Evolutionary conservation across 2,888 invertebrate species (phyloP).

Genomic region (Leucoma salicis): DNA sequence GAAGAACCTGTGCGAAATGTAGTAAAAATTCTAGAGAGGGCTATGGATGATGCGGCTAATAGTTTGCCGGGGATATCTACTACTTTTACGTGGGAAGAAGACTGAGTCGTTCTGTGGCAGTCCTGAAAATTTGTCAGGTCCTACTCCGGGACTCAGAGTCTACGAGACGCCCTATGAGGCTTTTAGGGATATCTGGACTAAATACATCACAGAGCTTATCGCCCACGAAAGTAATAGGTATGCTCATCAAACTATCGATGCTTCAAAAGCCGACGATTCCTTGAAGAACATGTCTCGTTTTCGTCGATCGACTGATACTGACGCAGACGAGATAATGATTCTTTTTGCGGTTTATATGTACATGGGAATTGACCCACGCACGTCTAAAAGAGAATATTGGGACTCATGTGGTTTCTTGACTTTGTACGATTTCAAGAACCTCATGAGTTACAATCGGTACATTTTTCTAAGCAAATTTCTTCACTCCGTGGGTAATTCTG

Average conservation of each 20-base stretch:
- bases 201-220: conserved; percentile 24
- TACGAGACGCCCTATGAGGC: conserved; percentile 24
- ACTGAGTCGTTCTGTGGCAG: conserved; percentile 18
- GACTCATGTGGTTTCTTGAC: conserved; percentile 6
- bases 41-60: conserved; percentile 25
- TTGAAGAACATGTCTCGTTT: conserved; percentile 15
- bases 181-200: conserved; percentile 22
- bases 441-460: conserved; percentile 21
- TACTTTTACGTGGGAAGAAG: conserved; percentile 12
- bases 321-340: conserved; percentile 21
- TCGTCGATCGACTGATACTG: conserved; percentile 19
- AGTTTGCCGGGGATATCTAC: conserved; percentile 7
- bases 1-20: conserved; percentile 10
- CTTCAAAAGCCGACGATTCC: background rate
- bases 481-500: conserved; percentile 19
- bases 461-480: conserved; percentile 24
- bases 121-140: conserved; percentile 23
- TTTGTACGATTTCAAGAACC: conserved; percentile 15
- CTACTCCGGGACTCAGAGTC: conserved; percentile 20
- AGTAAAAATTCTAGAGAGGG: conserved; percentile 12
- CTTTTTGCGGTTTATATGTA: conserved; percentile 23
- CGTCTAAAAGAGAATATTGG: conserved; percentile 22
- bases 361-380: conserved; percentile 22
- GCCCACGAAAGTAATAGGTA: conserved; percentile 28
- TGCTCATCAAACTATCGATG: conserved; percentile 25